Evolutionary conservation across 1,140 invertebrate genomes (phyloP), one percentile per base, ranked within the genome.

Genomic region (Leptinotarsa lineolata): DNA sequence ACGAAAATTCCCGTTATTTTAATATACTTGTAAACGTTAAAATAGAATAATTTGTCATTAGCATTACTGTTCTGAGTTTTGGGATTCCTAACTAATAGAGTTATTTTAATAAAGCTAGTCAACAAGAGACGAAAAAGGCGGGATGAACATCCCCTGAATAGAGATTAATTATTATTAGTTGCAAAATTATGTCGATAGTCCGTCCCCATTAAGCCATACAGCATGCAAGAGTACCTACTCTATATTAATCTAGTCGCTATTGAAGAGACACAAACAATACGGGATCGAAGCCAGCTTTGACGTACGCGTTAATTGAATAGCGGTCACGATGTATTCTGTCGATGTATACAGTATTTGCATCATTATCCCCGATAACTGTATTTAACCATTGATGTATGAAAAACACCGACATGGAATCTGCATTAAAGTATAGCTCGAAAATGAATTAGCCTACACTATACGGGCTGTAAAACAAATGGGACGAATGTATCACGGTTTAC

Each of bases 301-400:
- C 30, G n/a, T 16, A 54, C 48, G 16, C 48, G 16, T 54, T 54
- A 18, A 54, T 54, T 54, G 48, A 54, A 54, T 54, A 54, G 48
- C n/a, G 48, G 48, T 1, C 48, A 18, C 48, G n/a, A 54, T 54
- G n/a, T n/a, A 54, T 54, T 54, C 48, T 13, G 13, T 4, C 48
- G 48, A 0, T 13, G 13, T 54, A 18, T 54, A 54, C 48, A 54
- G 12, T 54, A 13, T 54, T 54, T 54, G 48, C 48, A 54, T 54
- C 48, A 54, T 54, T 54, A 54, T 54, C 16, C 48, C 48, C 16
- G n/a, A 54, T 54, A 54, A 54, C 48, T 54, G 48, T 54, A 54
- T 54, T 54, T 54, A 54, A 2, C 48, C 48, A 54, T n/a, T 54
- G 48, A 54, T 54, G 48, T n/a, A 54, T 54, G 48, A 54, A 54